Conservation (phyloP, 2,797 vertebrate species). For the Melanotaenia parkinsoni region DNA sequence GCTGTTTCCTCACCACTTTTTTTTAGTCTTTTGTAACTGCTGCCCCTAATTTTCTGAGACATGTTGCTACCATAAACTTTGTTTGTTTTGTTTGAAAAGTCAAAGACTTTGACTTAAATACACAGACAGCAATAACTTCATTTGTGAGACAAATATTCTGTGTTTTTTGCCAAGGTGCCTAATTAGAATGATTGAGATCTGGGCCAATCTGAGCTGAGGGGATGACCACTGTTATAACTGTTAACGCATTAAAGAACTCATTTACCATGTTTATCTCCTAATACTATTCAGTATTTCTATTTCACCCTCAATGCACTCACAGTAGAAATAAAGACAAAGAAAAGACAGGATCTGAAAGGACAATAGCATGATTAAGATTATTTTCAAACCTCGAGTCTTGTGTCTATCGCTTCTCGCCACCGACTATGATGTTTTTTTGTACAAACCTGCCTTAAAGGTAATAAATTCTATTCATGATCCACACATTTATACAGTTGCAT, state of each 20-base stretch:
- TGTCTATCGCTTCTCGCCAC: not conserved
- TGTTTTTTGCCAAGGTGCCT: constrained; percentile 28
- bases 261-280: constrained; percentile 6
- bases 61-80: too few species aligned
- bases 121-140: not conserved
- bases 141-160: not conserved
- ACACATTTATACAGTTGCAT: not conserved
- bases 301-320: not conserved
- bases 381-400: not conserved
- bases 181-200: constrained; percentile 27
- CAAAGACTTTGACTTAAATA: constrained; percentile 9
- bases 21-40: not conserved
- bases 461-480: not conserved
- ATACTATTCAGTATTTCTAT: constrained; percentile 3
- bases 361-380: not conserved
- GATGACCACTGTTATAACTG: constrained; percentile 3
- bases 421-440: not conserved
- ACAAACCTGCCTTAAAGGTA: not conserved
- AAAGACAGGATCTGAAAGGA: not conserved
- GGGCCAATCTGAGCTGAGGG: constrained; percentile 13
- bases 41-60: not conserved
- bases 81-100: constrained; percentile 2
- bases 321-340: not conserved
- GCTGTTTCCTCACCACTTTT: too few species aligned
- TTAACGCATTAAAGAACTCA: constrained; percentile 14